phyloP scores from a whole-genome alignment of 2,888 invertebrate genomes.

The Thera britannica region DNA sequence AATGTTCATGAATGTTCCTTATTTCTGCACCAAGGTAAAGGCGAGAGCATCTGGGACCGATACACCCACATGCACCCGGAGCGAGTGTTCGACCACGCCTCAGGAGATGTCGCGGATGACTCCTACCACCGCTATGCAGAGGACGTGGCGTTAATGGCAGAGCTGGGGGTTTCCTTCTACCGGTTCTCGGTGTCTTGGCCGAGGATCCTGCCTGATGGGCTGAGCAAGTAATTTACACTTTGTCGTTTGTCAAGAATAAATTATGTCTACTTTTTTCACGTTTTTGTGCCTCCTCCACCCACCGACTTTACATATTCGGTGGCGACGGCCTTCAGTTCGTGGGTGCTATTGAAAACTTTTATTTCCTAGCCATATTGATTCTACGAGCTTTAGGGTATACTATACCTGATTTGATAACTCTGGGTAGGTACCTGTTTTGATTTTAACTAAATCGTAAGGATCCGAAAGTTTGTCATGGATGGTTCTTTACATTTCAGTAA shows the following conservation, averaged over 20 bases:
- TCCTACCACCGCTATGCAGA: constrained; percentile 86
- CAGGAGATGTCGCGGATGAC: constrained; percentile 87
- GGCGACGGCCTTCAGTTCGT: too few relatives aligned
- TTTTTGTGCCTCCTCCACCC: too few relatives aligned
- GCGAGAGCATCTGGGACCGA: constrained; percentile 88
- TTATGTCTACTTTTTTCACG: too few relatives aligned
- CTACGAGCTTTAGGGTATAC: too few relatives aligned
- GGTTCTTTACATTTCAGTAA: constrained; percentile 46
- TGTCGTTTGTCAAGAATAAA: too few relatives aligned
- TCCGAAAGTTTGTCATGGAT: neutral
- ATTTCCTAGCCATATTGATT: too few relatives aligned
- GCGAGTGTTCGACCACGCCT: constrained; percentile 80
- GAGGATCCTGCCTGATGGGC: constrained; percentile 86
- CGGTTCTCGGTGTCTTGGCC: constrained; percentile 88
- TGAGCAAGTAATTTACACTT: constrained; percentile 60
- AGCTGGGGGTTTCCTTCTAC: constrained; percentile 84
- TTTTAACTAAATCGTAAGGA: too few relatives aligned
- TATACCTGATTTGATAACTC: too few relatives aligned
- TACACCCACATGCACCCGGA: constrained; percentile 84
- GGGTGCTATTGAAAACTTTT: too few relatives aligned
- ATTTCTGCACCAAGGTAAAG: constrained; percentile 75
- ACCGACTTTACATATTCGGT: too few relatives aligned
- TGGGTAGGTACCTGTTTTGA: too few relatives aligned
- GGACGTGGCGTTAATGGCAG: constrained; percentile 84
- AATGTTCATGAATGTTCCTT: neutral